Conservation (phyloP, 1,140 invertebrate species). For the Sinella curviseta region DNA sequence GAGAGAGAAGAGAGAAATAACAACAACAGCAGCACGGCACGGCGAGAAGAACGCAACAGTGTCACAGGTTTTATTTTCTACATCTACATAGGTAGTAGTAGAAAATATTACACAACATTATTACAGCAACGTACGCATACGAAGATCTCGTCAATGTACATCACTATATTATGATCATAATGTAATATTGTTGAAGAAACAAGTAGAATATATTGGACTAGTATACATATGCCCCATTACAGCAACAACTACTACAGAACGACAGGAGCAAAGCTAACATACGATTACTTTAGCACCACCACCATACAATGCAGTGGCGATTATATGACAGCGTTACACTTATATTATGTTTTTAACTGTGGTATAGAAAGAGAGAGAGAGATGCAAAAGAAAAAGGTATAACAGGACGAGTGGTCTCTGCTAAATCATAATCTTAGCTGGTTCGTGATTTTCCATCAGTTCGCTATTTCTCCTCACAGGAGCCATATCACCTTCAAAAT, state of each 20-base stretch:
- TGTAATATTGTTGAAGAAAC: no score
- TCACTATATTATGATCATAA: not conserved
- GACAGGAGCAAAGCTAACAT: not conserved
- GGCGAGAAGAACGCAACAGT: no score
- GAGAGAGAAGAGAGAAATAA: no score
- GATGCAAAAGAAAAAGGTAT: not conserved
- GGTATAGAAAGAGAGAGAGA: not conserved
- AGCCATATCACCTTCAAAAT: not conserved
- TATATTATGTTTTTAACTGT: not conserved
- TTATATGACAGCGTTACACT: not conserved
- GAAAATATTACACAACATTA: no score
- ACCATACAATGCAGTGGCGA: not conserved
- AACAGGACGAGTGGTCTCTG: not conserved
- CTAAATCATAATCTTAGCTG: constrained; percentile 24
- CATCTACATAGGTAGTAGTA: no score
- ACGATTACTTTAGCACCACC: not conserved
- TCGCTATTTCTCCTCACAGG: constrained; percentile 6
- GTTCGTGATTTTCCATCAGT: constrained; percentile 25
- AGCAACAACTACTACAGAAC: not conserved
- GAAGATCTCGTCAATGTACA: constrained; percentile 5
- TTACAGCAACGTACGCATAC: no score
- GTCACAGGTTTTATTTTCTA: no score
- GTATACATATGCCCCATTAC: not conserved
- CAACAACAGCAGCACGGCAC: no score
- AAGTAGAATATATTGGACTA: not conserved